Evolutionary conservation across 2,888 invertebrate species (phyloP).

Genomic region (Serrognathus titanus): DNA sequence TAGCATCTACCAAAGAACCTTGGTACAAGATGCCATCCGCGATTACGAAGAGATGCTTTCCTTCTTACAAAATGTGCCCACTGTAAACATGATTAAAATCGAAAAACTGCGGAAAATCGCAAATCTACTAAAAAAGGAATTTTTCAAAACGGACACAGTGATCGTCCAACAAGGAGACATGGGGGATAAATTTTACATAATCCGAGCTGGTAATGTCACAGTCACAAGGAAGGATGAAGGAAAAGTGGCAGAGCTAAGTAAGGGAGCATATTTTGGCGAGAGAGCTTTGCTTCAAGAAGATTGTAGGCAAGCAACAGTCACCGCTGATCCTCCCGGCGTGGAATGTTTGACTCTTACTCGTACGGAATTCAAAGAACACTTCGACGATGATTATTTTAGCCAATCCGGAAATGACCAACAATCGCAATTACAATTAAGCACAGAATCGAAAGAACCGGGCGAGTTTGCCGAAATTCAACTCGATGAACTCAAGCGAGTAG

Average conservation of each 20-base stretch:
- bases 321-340: slow-evolving; percentile 78
- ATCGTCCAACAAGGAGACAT: slow-evolving; percentile 83
- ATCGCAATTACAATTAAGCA: slow-evolving; percentile 9
- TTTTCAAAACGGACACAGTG: slow-evolving; percentile 72
- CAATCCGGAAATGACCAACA: neutral
- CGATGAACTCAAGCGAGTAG: slow-evolving; percentile 74
- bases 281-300: slow-evolving; percentile 83
- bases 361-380: slow-evolving; percentile 73
- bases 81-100: slow-evolving; percentile 69
- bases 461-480: slow-evolving; percentile 69
- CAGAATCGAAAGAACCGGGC: slow-evolving; percentile 3
- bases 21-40: slow-evolving; percentile 81
- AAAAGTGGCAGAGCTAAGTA: slow-evolving; percentile 64
- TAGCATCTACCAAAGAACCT: slow-evolving; percentile 81
- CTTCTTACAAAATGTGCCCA: slow-evolving; percentile 78
- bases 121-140: slow-evolving; percentile 84
- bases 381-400: slow-evolving; percentile 64
- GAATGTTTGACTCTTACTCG: slow-evolving; percentile 85
- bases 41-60: slow-evolving; percentile 81
- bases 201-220: slow-evolving; percentile 77
- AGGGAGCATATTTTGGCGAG: slow-evolving; percentile 87
- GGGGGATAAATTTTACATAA: slow-evolving; percentile 89
- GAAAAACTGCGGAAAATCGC: slow-evolving; percentile 78
- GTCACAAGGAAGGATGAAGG: slow-evolving; percentile 65
- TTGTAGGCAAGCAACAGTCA: slow-evolving; percentile 87